phyloP scores from a whole-genome alignment of 1,140 invertebrate genomes.

The Rhopalosiphum padi region DNA sequence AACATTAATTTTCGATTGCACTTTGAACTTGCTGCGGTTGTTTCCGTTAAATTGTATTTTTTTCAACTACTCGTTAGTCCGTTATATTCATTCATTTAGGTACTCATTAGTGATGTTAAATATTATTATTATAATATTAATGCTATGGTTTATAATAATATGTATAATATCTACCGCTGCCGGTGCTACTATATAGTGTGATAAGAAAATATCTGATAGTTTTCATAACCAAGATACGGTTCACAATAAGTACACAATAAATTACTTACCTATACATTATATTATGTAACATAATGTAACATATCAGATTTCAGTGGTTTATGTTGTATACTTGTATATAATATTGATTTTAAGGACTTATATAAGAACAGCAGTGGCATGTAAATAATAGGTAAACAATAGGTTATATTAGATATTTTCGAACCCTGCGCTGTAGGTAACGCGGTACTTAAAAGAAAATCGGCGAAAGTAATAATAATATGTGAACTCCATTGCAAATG shows the following conservation, averaged over 20 bases:
- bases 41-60: not conserved
- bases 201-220: not conserved
- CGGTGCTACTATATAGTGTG: not conserved
- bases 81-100: no score
- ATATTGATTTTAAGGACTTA: conserved; percentile 26
- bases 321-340: not conserved
- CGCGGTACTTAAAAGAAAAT: not conserved
- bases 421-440: not conserved
- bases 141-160: not conserved
- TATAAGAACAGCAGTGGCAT: not conserved
- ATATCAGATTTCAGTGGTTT: conserved; percentile 21
- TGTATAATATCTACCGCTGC: not conserved
- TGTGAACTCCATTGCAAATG: not conserved
- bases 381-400: conserved; percentile 23
- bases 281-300: not conserved
- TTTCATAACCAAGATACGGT: not conserved
- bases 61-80: not conserved
- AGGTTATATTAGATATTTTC: not conserved
- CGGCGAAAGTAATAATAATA: not conserved
- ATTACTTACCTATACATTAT: not conserved
- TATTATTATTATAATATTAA: not conserved
- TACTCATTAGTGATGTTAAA: not conserved
- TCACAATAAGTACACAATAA: not conserved
- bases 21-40: not conserved
- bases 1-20: not conserved